Evolutionary conservation across 1,140 invertebrate species (phyloP).

Genomic region (Brachionus angularis): DNA sequence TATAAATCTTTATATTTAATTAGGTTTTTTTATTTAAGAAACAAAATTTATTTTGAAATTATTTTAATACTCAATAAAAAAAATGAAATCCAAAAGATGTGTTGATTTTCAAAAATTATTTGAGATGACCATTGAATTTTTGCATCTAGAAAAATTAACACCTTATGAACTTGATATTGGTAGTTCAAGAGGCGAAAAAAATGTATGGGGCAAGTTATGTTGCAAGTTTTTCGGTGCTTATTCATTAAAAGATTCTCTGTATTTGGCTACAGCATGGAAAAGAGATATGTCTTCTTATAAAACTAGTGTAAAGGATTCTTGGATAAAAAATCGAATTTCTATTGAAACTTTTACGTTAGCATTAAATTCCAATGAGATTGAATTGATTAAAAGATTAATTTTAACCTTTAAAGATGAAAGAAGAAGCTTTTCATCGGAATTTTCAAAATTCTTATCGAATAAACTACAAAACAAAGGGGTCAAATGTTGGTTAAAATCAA

Average conservation of each 20-base stretch:
- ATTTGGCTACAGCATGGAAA: slow-evolving; percentile 11
- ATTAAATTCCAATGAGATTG: not conserved
- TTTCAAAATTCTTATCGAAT: not conserved
- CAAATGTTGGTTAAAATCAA: not conserved
- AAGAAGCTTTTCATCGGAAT: slow-evolving; percentile 6
- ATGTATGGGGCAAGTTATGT: not conserved
- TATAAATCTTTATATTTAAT: too few relatives aligned
- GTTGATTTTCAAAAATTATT: too few relatives aligned
- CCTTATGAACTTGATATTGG: slow-evolving; percentile 14
- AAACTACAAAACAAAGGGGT: not conserved
- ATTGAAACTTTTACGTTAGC: not conserved
- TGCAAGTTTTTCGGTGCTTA: slow-evolving; percentile 6
- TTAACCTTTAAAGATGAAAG: not conserved
- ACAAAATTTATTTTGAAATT: too few relatives aligned
- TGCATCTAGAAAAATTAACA: too few relatives aligned
- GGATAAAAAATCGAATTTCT: not conserved
- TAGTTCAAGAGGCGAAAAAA: slow-evolving; percentile 1
- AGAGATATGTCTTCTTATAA: slow-evolving; percentile 2
- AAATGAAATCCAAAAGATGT: too few relatives aligned
- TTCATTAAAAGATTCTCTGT: not conserved
- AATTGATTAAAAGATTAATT: not conserved
- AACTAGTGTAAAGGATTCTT: not conserved
- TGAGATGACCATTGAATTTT: too few relatives aligned
- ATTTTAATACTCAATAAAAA: too few relatives aligned
- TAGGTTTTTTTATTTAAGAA: too few relatives aligned